Percentiles rank a stretch among this genome's conserved stretches.
phyloP scores from a whole-genome alignment of 2,888 invertebrate genomes.

The Sphaerophoria rueppellii region DNA sequence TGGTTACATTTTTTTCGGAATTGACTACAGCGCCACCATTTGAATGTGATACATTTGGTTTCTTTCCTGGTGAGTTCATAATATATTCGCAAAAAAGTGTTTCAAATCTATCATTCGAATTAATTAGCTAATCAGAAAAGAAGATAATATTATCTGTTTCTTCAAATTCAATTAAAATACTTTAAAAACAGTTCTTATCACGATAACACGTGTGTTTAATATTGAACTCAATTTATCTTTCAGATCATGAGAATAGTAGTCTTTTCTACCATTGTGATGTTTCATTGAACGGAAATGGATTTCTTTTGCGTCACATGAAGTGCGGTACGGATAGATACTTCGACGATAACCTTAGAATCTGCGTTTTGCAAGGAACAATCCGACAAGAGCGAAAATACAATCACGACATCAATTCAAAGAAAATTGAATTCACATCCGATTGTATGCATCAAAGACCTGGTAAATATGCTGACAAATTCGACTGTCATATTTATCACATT shows the following conservation, averaged over 20 bases:
- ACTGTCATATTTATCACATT: conserved; percentile 72
- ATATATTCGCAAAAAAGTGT: not conserved
- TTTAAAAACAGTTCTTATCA: not conserved
- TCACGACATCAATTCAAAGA: not conserved
- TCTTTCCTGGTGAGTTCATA: conserved; percentile 66
- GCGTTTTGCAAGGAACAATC: conserved; percentile 68
- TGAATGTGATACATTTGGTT: conserved; percentile 73
- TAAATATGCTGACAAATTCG: conserved; percentile 67
- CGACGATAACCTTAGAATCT: conserved; percentile 63
- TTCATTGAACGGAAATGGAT: conserved; percentile 65
- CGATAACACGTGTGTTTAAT: not conserved
- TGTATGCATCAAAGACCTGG: conserved; percentile 57
- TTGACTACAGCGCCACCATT: conserved; percentile 34
- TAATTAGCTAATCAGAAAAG: not conserved
- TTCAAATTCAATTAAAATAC: not conserved
- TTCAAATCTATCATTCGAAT: not conserved
- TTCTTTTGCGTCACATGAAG: conserved; percentile 68
- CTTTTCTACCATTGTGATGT: conserved; percentile 75
- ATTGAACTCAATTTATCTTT: conserved; percentile 7
- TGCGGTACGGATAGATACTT: conserved; percentile 69
- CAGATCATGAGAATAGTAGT: conserved; percentile 62
- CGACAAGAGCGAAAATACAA: conserved; percentile 26
- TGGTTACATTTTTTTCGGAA: conserved; percentile 7
- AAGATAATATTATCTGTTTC: not conserved
- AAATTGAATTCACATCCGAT: conserved; percentile 27